Base-by-base conservation (phyloP, 92 coral and sea anemone genomes). In the Chrysogorgia sp. region DNA sequence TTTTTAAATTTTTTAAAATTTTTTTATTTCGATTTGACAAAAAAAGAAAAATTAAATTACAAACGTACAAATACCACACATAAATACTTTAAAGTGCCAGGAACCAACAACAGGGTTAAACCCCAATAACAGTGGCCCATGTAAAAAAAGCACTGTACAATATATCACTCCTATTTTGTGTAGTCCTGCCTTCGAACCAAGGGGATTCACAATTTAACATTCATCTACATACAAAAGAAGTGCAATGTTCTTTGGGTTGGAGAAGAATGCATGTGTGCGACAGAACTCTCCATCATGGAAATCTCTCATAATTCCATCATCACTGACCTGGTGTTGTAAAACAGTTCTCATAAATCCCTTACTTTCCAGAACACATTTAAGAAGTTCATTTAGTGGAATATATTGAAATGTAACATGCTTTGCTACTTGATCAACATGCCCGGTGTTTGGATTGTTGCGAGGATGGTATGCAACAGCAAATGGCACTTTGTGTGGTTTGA, bases 231-330 rank as follows among this genome's bases (percentile, higher is more conserved):
- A 66, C 29, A 66, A 41, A 40, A 66, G 55, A n/a, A 66, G 37
- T 10, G 52, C 37, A 45, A 66, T 66, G 74, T 66, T 66, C 74
- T 26, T 66, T 35, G 74, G 53, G 37, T 66, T 35, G 28, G 74
- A 66, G 35, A 37, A 66, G 47, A 66, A 66, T 13, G 14, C 20
- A 34, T 66, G 74, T 8, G 34, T 29, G 20, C 53, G 34, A 25
- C 74, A 66, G 26, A 66, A 40, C 55, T 29, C 19, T 35, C 74
- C 74, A 66, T 66, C 74, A n/a, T 66, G 74, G 37, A 66, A 66
- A 15, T 66, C 74, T 66, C 55, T 50, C 74, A 66, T 66, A 20
- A 66, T 37, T 8, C 28, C 74, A 66, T 66, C 74, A 66, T 66
- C 22, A 26, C 74, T 66, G 33, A 26, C 9, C 1, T 17, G 52